Evolutionary conservation across 1,140 invertebrate species (phyloP).

Genomic region (Venturia canescens): DNA sequence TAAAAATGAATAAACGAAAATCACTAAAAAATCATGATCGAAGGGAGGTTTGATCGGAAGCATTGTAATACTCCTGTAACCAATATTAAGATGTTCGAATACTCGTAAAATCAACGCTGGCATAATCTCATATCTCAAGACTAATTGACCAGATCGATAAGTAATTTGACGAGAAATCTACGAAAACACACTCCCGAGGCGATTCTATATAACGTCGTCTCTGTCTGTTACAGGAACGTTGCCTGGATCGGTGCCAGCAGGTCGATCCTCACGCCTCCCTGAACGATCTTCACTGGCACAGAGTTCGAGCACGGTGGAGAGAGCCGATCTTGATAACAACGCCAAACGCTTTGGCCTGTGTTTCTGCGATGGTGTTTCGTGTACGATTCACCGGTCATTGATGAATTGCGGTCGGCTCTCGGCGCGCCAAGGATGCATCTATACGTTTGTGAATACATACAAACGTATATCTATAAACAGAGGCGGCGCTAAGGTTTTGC

Average conservation of each 20-base stretch:
- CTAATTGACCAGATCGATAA: not conserved
- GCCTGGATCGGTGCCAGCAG: slow-evolving; percentile 27
- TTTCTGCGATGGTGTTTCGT: slow-evolving; percentile 32
- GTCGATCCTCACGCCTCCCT: slow-evolving; percentile 11
- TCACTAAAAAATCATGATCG: not conserved
- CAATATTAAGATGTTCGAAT: too few species aligned
- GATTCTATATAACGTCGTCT: not conserved
- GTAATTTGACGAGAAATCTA: slow-evolving; percentile 7
- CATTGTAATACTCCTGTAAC: too few species aligned
- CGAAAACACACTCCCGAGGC: slow-evolving; percentile 1
- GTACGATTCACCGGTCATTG: slow-evolving; percentile 41
- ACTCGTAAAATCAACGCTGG: not conserved
- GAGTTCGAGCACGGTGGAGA: slow-evolving; percentile 2
- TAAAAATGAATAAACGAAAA: not conserved
- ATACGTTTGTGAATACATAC: not conserved
- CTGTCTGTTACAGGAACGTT: not conserved
- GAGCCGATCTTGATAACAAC: slow-evolving; percentile 46
- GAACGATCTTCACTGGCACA: slow-evolving; percentile 21
- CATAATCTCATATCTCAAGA: not conserved
- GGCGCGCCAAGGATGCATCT: slow-evolving; percentile 18
- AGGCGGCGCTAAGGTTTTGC: not conserved
- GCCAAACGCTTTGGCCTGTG: slow-evolving; percentile 12
- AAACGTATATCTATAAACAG: not conserved
- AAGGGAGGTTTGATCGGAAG: not conserved
- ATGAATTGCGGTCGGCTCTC: slow-evolving; percentile 46